Base-by-base conservation (phyloP, 2,888 invertebrate genomes). In the Phoronis australis region DNA sequence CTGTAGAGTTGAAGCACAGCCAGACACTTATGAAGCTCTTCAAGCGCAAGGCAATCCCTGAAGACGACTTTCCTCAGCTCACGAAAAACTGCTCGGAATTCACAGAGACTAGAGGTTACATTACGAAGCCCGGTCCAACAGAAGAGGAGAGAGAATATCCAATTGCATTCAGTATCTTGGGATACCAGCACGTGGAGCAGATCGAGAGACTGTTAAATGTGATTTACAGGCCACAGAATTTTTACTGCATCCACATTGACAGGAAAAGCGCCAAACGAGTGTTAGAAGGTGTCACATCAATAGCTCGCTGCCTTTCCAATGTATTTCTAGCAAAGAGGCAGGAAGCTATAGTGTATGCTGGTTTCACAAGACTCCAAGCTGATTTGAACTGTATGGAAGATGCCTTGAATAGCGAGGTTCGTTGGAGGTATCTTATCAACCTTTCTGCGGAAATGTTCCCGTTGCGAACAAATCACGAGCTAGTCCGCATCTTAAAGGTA, bases 231-330 rank as follows among this genome's bases (percentile, higher is more conserved):
- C 72, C 73, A 12, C 68, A 73, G 40, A 75, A 75, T 50, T 50
- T 62, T 26, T 75, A 71, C 56, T 75, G 75, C 50, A 57, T 75
- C 24, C 75, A 75, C 43, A 63, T 73, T 1, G 75, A 75, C 43
- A 47, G 45, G 20, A 69, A 67, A 45, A 42, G 64, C 1, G 42
- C 57, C 1, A 44, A 50, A 1, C 22, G 38, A 4, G 51, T 68
- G 39, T 43, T 58, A 35, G 44, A 56, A 20, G 60, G 63, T 2
- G 54, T 66, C 15, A 47, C 31, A 18, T 40, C 50, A 2, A 51
- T 69, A 3, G 52, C 58, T 20, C 43, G 52, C n/a, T 69, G 73
- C 53, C 66, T 72, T 49, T 48, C 60, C n/a, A 73, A 75, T 57
- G 71, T 74, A 15, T 68, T 68, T 46, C 44, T 75, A 0, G 65